phyloP scores from a whole-genome alignment of 2,888 invertebrate species.

The Pedicia rivosa region DNA sequence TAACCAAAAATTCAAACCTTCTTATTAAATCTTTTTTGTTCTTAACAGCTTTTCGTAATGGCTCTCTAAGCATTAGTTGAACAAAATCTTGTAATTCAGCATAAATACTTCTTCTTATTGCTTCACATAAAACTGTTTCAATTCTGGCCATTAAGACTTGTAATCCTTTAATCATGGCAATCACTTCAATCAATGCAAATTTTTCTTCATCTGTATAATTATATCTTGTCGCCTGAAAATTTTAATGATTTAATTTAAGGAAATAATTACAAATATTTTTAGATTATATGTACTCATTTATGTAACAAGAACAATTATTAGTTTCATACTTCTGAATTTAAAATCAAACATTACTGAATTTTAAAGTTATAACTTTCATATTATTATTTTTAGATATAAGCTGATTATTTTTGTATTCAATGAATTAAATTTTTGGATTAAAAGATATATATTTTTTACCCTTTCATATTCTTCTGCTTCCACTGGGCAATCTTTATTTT shows the following conservation, averaged over 20 bases:
- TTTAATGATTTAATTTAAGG: too few relatives aligned
- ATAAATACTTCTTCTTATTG: constrained; percentile 82
- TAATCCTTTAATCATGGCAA: constrained; percentile 97
- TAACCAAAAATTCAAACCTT: constrained; percentile 31
- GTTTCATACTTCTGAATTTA: too few relatives aligned
- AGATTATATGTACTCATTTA: too few relatives aligned
- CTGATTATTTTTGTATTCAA: too few relatives aligned
- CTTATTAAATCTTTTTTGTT: constrained; percentile 93
- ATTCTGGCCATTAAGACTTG: constrained; percentile 94
- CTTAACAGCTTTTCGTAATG: constrained; percentile 88
- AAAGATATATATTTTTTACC: too few relatives aligned
- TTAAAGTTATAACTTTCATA: too few relatives aligned
- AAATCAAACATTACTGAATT: too few relatives aligned
- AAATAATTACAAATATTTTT: too few relatives aligned
- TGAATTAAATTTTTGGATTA: too few relatives aligned
- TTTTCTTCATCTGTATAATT: constrained; percentile 97
- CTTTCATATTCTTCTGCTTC: constrained; percentile 98
- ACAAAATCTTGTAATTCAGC: constrained; percentile 95
- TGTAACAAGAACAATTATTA: too few relatives aligned
- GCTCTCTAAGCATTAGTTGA: constrained; percentile 75
- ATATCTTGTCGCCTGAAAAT: constrained; percentile 93
- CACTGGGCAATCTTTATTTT: constrained; percentile 84
- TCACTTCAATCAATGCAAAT: constrained; percentile 93
- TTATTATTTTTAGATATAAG: too few relatives aligned
- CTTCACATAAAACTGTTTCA: constrained; percentile 91